phyloP scores from a whole-genome alignment of 2,113 vertebrate species.

The Sinocyclocheilus anshuiensis region DNA sequence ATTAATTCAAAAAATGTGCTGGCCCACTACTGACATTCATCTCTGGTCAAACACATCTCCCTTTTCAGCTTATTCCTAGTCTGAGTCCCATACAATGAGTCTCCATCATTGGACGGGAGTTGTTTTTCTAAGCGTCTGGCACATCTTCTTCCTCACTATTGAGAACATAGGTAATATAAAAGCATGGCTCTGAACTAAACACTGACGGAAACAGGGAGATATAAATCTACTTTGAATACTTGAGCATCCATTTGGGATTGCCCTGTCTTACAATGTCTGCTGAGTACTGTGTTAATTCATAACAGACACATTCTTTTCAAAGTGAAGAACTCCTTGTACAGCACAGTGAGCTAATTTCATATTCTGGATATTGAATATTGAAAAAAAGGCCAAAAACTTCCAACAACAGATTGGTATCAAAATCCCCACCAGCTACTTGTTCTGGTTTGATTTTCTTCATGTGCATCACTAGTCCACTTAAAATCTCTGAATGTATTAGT shows the following conservation, averaged over 20 bases:
- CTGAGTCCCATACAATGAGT: not conserved
- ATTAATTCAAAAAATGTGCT: not conserved
- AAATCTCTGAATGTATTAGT: not conserved
- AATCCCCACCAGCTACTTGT: not conserved
- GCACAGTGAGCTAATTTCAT: constrained; percentile 7
- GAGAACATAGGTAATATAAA: constrained; percentile 60
- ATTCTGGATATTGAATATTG: constrained; percentile 1
- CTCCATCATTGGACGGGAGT: not conserved
- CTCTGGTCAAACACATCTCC: constrained; percentile 15
- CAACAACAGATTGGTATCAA: constrained; percentile 10
- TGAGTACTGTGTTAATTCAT: not conserved
- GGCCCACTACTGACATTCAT: not conserved
- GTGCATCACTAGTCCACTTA: not conserved
- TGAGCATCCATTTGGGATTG: constrained; percentile 19
- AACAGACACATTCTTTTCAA: not conserved
- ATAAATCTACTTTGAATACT: constrained; percentile 58
- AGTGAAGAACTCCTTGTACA: not conserved
- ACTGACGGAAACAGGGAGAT: constrained; percentile 44
- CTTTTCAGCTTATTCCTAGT: not conserved
- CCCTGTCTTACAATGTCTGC: not conserved
- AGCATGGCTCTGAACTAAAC: constrained; percentile 42
- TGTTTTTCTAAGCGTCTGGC: constrained; percentile 51
- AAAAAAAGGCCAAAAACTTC: not conserved
- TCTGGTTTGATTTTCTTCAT: not conserved
- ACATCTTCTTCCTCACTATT: constrained; percentile 48